A percentile compares a stretch with the other conserved stretches of the same genome.
Conservation (phyloP, 1,140 invertebrate genomes). For the Coelopa frigida region DNA sequence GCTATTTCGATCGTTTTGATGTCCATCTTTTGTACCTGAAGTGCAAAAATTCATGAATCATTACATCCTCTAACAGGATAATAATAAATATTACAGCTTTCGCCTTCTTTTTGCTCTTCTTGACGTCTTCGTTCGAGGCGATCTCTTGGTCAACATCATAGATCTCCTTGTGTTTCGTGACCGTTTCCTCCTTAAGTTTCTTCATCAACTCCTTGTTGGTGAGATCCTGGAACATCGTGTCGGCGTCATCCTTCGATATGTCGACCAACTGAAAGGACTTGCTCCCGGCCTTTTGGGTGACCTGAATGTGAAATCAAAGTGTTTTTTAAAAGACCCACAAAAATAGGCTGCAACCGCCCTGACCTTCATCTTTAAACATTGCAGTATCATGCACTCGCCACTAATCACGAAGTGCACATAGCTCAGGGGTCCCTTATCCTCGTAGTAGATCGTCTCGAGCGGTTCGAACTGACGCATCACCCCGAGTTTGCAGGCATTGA, state of each 20-base stretch:
- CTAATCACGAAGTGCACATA: conserved; percentile 39
- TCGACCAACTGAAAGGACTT: conserved; percentile 10
- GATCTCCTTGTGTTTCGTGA: neutral
- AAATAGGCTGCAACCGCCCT: neutral
- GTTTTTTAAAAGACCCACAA: neutral
- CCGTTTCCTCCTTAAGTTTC: neutral
- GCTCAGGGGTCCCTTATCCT: conserved; percentile 27
- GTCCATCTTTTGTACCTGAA: conserved; percentile 6
- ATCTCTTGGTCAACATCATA: neutral
- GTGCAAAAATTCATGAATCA: neutral
- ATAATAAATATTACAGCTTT: too few species aligned
- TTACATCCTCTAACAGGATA: neutral
- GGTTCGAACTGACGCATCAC: conserved; percentile 27
- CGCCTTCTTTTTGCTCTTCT: conserved; percentile 7
- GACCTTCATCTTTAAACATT: conserved; percentile 32
- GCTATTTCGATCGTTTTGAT: conserved; percentile 5
- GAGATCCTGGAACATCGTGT: neutral
- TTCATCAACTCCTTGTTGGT: neutral
- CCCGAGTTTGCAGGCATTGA: conserved; percentile 26
- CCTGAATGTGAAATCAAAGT: conserved; percentile 14
- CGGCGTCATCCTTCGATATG: neutral
- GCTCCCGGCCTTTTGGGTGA: conserved; percentile 11
- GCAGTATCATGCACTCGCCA: conserved; percentile 37
- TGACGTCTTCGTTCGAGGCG: neutral
- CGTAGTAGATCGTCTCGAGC: conserved; percentile 29